Base-by-base conservation (phyloP, 2,888 invertebrate species). In the Tethea ocularis region DNA sequence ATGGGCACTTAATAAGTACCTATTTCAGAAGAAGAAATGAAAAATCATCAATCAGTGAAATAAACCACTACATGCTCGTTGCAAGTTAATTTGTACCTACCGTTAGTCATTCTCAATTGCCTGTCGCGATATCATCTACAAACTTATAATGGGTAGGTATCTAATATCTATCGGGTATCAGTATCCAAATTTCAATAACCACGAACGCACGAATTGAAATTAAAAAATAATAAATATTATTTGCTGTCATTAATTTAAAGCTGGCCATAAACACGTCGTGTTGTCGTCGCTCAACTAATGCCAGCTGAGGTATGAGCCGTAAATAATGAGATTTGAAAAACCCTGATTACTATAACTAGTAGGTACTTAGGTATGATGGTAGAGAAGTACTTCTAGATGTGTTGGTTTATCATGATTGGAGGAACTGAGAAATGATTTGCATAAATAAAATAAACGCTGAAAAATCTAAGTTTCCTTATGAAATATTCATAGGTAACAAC, bases 171-270 rank as follows among this genome's bases (percentile, higher is more conserved):
- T 53, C n/a, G 7, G 20, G 20, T 46, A 46, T 29, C 53, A 33
- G 29, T 53, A 29, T 22, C 54, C 33, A 36, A 33, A 36, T 54
- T 69, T 67, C 67, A 70, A 78, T 75, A 72, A 67, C 62, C 58
- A 59, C 54, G 55, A 66, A 73, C 62, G 71, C 66, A 73, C 69
- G 69, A 75, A 60, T 67, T 61, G 58, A 70, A 76, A 75, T 77
- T 73, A 73, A 72, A 73, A 68, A 75, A 69, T 69, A 75, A 74
- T 78, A 74, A 74, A 71, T 72, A 76, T 73, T 67, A 78, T 76
- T 77, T 69, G 69, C 64, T 66, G 63, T 58, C 68, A 77, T 79
- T 73, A 70, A 79, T 79, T 74, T 74, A 60, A 66, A 71, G 64
- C 56, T 46, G 41, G 61, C 62, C 69, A 64, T 63, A 65, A 66